phyloP scores from a whole-genome alignment of 2,113 vertebrate species.

The Stictonetta naevosa region DNA sequence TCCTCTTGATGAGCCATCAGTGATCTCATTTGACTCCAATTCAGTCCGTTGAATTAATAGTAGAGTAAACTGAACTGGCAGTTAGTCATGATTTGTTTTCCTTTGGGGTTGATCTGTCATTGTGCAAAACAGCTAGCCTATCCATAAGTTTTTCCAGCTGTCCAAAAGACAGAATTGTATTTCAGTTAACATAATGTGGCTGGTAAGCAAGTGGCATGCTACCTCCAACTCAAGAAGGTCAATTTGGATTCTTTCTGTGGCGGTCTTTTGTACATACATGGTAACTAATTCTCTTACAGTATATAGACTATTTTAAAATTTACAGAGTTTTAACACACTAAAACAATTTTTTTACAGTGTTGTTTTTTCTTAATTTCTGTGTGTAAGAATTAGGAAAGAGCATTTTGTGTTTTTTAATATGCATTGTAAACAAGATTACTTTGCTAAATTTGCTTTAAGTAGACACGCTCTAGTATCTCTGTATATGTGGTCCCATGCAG shows the following conservation, averaged over 20 bases:
- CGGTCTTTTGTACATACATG: neutral
- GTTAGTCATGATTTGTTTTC: neutral
- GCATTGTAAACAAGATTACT: neutral
- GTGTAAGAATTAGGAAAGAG: neutral
- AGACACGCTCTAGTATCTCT: neutral
- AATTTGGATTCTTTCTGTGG: neutral
- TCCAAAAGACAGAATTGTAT: neutral
- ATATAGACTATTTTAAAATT: neutral
- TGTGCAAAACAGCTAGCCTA: neutral
- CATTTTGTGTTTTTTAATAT: neutral
- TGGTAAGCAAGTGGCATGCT: neutral
- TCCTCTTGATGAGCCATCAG: neutral
- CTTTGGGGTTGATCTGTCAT: neutral
- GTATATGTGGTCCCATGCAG: neutral
- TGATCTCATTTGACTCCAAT: neutral
- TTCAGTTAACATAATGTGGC: neutral
- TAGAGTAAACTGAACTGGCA: neutral
- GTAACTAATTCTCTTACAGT: neutral
- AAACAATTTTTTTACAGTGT: neutral
- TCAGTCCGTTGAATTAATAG: neutral
- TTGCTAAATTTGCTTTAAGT: neutral
- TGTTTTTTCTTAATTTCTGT: neutral
- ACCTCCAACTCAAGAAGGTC: neutral
- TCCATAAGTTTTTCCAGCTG: slow-evolving; percentile 2
- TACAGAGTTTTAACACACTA: neutral